Base-by-base conservation (phyloP, 2,113 vertebrate genomes). In the Oreochromis aureus region DNA sequence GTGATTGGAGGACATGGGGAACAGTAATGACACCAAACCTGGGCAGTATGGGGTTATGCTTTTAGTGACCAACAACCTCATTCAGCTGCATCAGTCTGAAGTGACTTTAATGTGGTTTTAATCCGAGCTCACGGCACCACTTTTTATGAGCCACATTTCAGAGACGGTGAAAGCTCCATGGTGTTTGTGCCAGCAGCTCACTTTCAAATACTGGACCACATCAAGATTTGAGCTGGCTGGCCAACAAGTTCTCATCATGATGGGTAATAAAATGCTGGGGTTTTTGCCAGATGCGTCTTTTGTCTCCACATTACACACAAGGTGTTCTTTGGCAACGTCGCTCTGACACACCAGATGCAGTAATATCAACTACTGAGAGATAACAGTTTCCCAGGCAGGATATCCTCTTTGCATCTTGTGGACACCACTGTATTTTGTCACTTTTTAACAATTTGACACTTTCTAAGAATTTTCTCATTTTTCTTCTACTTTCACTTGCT, bases 201-300 rank as follows among this genome's bases (percentile, higher is more conserved):
- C 73, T 78, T 32, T 51, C 73, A 51, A 51, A 78, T 7, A 78
- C 73, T 78, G 73, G 27, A 34, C 30, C 71, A 19, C 71, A 76
- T 51, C 16, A 78, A 78, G 73, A 51, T 78, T 78, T 51, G 16
- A n/a, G 27, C 27, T 53, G 73, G 27, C 46, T 78, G 16, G 4
- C 73, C 46, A 78, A 13, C 27, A 13, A 18, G 44, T 32, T 51
- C 7, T 78, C 10, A n/a, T 32, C 27, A 5, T 19, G 10, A 51
- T 18, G 16, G 46, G 16, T 19, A 48, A 78, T 19, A 51, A 32
- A 51, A 51, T 51, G 44, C 3, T 30, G 10, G 0, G 2, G 19
- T 32, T 48, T 51, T 32, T 51, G 16, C 24, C 24, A 51, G 71
- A 51, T 76, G 71, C 1, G 1, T 78, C 16, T 51, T 51, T 30